A percentile compares a stretch with the other conserved stretches of the same genome.
Evolutionary conservation across 2,113 vertebrate genomes (phyloP).

Genomic region (Bucco capensis): DNA sequence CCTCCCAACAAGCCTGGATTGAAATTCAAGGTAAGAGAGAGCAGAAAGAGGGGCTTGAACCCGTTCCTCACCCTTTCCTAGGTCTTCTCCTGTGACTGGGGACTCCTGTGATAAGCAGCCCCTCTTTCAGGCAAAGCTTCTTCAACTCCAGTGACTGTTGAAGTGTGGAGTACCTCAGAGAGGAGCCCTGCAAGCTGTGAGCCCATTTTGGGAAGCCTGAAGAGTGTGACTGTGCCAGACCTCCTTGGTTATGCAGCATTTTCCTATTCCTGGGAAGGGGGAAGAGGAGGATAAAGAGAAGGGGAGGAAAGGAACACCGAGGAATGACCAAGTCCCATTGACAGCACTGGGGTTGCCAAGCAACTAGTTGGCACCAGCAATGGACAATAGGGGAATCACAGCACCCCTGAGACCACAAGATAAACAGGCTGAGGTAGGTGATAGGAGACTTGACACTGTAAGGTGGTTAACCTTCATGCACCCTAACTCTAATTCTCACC

Average conservation of each 20-base stretch:
- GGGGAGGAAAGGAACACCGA: neutral
- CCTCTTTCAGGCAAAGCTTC: neutral
- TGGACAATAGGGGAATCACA: neutral
- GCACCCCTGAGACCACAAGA: neutral
- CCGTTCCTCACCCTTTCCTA: neutral
- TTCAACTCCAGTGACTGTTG: rapidly evolving
- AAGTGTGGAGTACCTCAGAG: neutral
- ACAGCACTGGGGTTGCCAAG: neutral
- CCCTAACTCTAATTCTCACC: too few species aligned
- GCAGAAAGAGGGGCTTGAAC: too few species aligned
- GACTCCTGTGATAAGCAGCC: neutral
- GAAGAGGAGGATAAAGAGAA: too few species aligned
- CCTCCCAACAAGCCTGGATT: neutral
- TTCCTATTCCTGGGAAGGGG: neutral
- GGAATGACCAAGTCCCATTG: neutral
- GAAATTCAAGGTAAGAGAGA: neutral
- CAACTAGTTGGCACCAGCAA: neutral
- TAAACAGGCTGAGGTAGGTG: neutral
- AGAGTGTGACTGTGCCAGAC: rapidly evolving
- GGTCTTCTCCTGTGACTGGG: neutral
- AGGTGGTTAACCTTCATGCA: neutral
- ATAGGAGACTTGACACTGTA: neutral
- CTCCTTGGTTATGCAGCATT: neutral
- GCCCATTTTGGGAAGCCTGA: neutral
- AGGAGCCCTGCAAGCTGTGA: rapidly evolving